Evolutionary conservation across 2,797 vertebrate species (phyloP), one percentile per base, ranked within the genome.

Genomic region (Notolepis coatsorum): DNA sequence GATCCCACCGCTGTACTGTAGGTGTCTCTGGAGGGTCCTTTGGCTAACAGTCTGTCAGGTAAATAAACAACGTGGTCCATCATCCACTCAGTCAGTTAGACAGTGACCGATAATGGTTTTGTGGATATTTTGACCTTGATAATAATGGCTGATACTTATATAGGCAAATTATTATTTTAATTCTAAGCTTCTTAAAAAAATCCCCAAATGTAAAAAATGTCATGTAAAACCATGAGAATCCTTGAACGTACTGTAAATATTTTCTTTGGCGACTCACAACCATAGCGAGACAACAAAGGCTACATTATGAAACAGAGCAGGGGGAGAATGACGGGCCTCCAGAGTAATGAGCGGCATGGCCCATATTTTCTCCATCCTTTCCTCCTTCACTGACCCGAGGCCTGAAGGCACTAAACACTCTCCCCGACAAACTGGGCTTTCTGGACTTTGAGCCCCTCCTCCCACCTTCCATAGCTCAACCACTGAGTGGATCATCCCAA

Each of bases 41-140:
- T n/a, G n/a, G 9, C 20, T 13, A 13, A 50, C 28, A 50, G 49
- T 21, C 39, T 61, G 30, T 12, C 42, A 47, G 21, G 30, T 42
- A 66, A 64, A 64, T 28, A 42, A 61, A 75, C 46, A 49, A 35
- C 23, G 24, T 30, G 20, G 50, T 46, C 18, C 2, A 10, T 31
- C 7, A 15, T 43, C 18, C 23, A 46, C 33, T 12, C 1, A n/a
- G n/a, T n/a, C n/a, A n/a, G n/a, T n/a, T n/a, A n/a, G n/a, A n/a
- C n/a, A n/a, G n/a, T n/a, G n/a, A n/a, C n/a, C n/a, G n/a, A n/a
- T n/a, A n/a, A n/a, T n/a, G n/a, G n/a, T n/a, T n/a, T n/a, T n/a
- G n/a, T n/a, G n/a, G n/a, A n/a, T n/a, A n/a, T n/a, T n/a, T n/a
- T n/a, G n/a, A n/a, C n/a, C n/a, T n/a, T n/a, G n/a, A n/a, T n/a